phyloP scores from a whole-genome alignment of 2,113 vertebrate species.

The Amblyopsis rosae region DNA sequence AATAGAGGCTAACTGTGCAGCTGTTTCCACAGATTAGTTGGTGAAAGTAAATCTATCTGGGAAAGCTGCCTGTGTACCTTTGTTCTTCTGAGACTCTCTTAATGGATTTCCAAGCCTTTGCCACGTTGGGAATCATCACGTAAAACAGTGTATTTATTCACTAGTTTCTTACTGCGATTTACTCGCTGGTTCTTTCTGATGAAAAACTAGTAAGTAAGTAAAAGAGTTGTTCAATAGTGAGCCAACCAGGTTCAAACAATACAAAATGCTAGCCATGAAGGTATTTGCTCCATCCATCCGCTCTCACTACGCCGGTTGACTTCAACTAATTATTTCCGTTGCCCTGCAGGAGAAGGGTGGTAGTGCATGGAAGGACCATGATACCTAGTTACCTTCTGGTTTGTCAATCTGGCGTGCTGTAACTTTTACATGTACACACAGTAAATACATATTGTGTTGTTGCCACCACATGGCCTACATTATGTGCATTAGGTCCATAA shows the following conservation, averaged over 20 bases:
- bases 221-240: background rate
- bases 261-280: too few relatives aligned
- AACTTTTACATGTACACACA: too few relatives aligned
- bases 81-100: conserved; percentile 54
- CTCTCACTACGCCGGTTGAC: too few relatives aligned
- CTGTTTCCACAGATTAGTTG: conserved; percentile 65
- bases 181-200: background rate
- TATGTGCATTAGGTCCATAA: too few relatives aligned
- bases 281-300: too few relatives aligned
- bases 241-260: background rate
- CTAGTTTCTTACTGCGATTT: background rate
- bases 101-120: conserved; percentile 52
- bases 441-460: too few relatives aligned
- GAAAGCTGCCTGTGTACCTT: conserved; percentile 54
- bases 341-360: too few relatives aligned
- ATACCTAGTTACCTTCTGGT: too few relatives aligned
- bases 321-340: too few relatives aligned
- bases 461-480: too few relatives aligned
- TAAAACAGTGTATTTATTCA: conserved; percentile 12
- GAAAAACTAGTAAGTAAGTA: background rate
- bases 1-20: conserved; percentile 36
- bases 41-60: conserved; percentile 70
- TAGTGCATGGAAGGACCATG: too few relatives aligned
- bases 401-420: too few relatives aligned
- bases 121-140: conserved; percentile 39